Conservation (phyloP, 2,888 invertebrate species). For the Blera fallax region DNA sequence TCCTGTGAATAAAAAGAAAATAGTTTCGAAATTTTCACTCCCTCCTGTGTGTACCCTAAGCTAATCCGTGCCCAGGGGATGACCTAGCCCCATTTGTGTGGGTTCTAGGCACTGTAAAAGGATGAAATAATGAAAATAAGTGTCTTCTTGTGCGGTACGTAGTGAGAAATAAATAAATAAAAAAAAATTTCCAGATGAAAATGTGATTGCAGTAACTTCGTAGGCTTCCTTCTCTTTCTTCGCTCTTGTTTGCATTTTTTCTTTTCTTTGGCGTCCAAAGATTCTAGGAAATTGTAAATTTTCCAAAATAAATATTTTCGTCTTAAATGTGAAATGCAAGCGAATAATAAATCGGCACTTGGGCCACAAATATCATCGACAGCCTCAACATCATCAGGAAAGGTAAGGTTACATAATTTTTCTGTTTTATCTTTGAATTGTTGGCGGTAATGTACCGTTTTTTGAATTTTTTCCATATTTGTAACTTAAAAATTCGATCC, state of each 20-base stretch:
- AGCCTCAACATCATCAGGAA: slow-evolving; percentile 74
- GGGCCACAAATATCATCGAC: slow-evolving; percentile 75
- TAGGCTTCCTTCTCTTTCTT: neutral
- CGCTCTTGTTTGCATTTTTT: neutral
- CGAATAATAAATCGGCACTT: slow-evolving; percentile 74
- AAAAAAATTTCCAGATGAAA: slow-evolving; percentile 38
- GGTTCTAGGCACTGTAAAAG: slow-evolving; percentile 26
- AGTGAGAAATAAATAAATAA: slow-evolving; percentile 13
- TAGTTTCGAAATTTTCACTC: neutral
- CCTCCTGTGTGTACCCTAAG: slow-evolving; percentile 50
- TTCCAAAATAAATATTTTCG: slow-evolving; percentile 32
- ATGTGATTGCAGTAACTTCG: slow-evolving; percentile 46
- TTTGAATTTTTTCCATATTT: neutral
- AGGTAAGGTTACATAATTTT: slow-evolving; percentile 74
- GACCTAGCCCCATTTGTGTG: slow-evolving; percentile 65
- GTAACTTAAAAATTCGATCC: slow-evolving; percentile 63
- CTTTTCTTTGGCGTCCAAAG: slow-evolving; percentile 21
- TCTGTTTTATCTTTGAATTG: slow-evolving; percentile 66
- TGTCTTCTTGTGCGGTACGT: slow-evolving; percentile 4
- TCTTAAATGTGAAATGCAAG: slow-evolving; percentile 75
- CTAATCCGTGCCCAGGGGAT: slow-evolving; percentile 53
- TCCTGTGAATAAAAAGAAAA: neutral
- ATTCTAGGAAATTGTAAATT: slow-evolving; percentile 41
- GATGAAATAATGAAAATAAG: slow-evolving; percentile 38
- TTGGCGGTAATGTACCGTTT: neutral